Evolutionary conservation across 2,113 vertebrate species (phyloP), one percentile per base, ranked within the genome.

Genomic region (Cariama cristata): DNA sequence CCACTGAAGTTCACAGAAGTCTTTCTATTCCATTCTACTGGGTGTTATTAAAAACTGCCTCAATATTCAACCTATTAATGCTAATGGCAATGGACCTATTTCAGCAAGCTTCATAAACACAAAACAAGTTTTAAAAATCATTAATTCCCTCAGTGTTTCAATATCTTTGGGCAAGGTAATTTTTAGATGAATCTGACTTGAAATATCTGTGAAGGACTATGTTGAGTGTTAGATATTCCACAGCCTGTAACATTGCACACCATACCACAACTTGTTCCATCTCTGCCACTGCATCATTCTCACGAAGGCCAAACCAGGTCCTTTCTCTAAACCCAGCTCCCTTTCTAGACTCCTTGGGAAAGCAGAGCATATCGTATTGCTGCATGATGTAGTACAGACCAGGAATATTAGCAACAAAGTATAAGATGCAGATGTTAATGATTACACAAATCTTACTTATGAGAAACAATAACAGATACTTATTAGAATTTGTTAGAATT

Each of bases 301-400:
- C 22, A 53, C 0, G 1, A 0, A 0, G 14, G 9, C n/a, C 52
- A 81, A 23, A 66, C 10, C 19, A 30, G 1, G 3, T 8, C 3
- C 23, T 14, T 69, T 60, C 45, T n/a, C 62, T 42, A 72, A 79
- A 67, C 8, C 7, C n/a, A 73, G 19, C 7, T 27, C 26, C 18
- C 26, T 18, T 71, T 52, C 56, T 76, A 49, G 12, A 35, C 23
- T 42, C 16, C 12, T 9, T 66, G 23, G 6, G 13, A 74, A 64
- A 88, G 26, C 5, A 64, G 1, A 28, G 8, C 4, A 9, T 47
- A 52, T 30, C 28, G 9, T 35, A 59, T 11, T 75, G 12, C 17
- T 9, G 0, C 60, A 28, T 49, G 12, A 56, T 40, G 28, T 5
- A 49, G 26, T 28, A 80, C 6, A 59, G 26, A 89, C 13, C 13